Evolutionary conservation across 1,140 invertebrate species (phyloP), one percentile per base, ranked within the genome.

Genomic region (Papilio polyxenes): DNA sequence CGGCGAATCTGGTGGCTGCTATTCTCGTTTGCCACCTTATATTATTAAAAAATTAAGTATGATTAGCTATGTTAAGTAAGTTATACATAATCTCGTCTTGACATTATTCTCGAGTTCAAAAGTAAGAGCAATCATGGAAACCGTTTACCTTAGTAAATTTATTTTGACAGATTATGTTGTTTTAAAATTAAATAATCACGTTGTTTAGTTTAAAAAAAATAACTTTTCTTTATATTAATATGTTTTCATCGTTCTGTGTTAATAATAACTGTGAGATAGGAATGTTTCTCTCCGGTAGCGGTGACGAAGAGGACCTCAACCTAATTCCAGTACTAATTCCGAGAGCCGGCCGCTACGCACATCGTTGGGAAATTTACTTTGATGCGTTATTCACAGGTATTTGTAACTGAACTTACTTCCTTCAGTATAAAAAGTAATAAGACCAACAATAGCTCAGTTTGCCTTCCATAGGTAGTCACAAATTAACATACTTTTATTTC

Each of bases 321-420:
- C 65, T 40, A 72, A 72, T 72, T 72, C 65, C 31, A 37, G 65
- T 72, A 72, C 65, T 72, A 72, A 65, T 72, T 72, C 65, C 13
- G 65, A 37, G 65, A 15, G 31, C 31, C 62, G 62, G 23, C 62
- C 65, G 31, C 62, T 10, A 65, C 62, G 23, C 23, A 72, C 37
- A 37, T 72, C 31, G 31, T 31, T 15, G 7, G 40, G 11, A 72
- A 72, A 37, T 69, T 37, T 37, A 13, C 31, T 72, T 15, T 37
- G n/a, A 37, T 17, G 1, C 7, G 56, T n/a, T 59, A 59, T 59
- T 59, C 17, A 59, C 56, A 9, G 56, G 56, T 20, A 20, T 59
- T 59, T 1, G 65, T 11, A 40, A 72, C 10, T 72, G 31, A 72
- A 72, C 37, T 72, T 17, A 17, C 5, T 15, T 53, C 13, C 15